Base-by-base conservation (phyloP, 2,113 vertebrate species). In the Rhynchomys soricoides region DNA sequence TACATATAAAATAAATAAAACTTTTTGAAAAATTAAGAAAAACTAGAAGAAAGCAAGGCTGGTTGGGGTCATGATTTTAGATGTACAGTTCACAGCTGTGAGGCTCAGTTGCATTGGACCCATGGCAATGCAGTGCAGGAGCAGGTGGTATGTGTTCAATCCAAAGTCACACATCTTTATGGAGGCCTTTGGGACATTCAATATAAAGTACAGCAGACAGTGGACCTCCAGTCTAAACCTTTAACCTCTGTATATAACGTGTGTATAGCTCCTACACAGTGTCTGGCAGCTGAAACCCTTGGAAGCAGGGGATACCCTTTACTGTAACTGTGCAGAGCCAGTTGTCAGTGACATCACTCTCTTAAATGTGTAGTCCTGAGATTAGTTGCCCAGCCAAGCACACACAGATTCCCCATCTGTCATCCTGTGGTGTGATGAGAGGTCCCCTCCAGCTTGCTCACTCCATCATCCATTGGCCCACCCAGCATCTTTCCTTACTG, bases 301-400 rank as follows among this genome's bases (percentile, higher is more conserved):
- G 83, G 29, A 68, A 37, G 48, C 62, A 50, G n/a, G 5, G 48
- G 62, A 50, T 48, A 15, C 10, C 43, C 12, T 83, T 40, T 12
- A 74, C 22, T 10, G 50, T 70, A 7, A 12, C 45, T 68, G 13
- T 22, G 81, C 3, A 31, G 86, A 91, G 43, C 31, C 15, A 37
- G 15, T 4, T 45, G 26, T 93, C 37, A 1, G 22, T 24, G 86
- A 86, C 19, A 12, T 9, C 2, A 16, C 43, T 86, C 85, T 83
- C 40, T 74, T 73, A 26, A 37, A 15, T 40, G 29, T 0, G 0
- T 55, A 16, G 73, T 34, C 4, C 37, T 57, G 29, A 31, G 10
- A 2, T 82, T 7, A 26, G 3, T 5, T 55, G 48, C 50, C 79
- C 22, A 31, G 29, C n/a, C 10, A 64, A 16, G 1, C 37, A 15